phyloP scores from a whole-genome alignment of 2,113 vertebrate genomes.

The Hepsetus odoe region DNA sequence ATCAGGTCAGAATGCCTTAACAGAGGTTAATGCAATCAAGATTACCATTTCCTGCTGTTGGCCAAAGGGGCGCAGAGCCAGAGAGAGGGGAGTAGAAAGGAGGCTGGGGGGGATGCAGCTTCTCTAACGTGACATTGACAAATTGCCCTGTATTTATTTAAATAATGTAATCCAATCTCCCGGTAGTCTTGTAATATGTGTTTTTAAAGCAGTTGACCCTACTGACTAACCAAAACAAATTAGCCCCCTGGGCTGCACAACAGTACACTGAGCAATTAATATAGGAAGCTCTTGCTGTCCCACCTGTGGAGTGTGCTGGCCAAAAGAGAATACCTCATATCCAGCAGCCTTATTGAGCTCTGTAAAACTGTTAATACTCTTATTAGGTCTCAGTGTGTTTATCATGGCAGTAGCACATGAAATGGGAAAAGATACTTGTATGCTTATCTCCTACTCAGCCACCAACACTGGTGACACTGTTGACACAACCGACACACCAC shows the following conservation, averaged over 20 bases:
- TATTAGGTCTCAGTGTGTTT: slow-evolving; percentile 7
- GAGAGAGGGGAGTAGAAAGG: slow-evolving; percentile 54
- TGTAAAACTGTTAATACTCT: neutral
- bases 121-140: slow-evolving; percentile 92
- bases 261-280: slow-evolving; percentile 64
- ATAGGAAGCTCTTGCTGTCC: slow-evolving; percentile 26
- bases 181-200: slow-evolving; percentile 85
- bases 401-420: neutral
- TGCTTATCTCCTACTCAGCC: neutral
- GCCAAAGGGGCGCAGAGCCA: slow-evolving; percentile 31
- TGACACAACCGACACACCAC: neutral
- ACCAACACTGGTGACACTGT: neutral
- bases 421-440: neutral
- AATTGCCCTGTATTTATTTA: slow-evolving; percentile 97
- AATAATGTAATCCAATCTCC: slow-evolving; percentile 91
- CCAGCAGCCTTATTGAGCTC: neutral
- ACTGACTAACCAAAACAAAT: slow-evolving; percentile 88
- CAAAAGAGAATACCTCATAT: neutral
- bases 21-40: slow-evolving; percentile 88
- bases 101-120: slow-evolving; percentile 74
- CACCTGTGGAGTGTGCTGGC: slow-evolving; percentile 43
- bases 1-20: slow-evolving; percentile 75
- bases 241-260: slow-evolving; percentile 73
- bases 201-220: slow-evolving; percentile 85
- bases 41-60: slow-evolving; percentile 87